Evolutionary conservation across 2,113 vertebrate species (phyloP).

Genomic region (Glareola pratincola): DNA sequence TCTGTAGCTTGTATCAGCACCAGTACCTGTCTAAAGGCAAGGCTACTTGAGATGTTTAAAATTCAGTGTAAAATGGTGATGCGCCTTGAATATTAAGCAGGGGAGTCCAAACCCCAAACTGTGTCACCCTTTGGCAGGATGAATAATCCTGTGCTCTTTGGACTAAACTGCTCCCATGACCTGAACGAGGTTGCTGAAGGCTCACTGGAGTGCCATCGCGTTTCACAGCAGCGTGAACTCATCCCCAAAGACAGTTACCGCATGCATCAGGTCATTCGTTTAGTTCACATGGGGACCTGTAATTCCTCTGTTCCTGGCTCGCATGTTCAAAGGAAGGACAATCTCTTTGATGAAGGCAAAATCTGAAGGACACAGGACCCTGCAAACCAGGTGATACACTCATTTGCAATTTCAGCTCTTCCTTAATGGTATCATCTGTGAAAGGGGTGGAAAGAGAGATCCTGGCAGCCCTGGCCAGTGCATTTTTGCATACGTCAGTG

Average conservation of each 20-base stretch:
- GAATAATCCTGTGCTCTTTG: not conserved
- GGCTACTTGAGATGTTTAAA: rapidly evolving
- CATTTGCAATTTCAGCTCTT: not conserved
- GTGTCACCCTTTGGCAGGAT: not conserved
- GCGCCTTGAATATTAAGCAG: not conserved
- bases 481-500: not conserved
- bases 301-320: not conserved
- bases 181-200: not conserved
- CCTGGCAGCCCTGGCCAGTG: not conserved
- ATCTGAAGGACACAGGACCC: not conserved
- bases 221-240: not conserved
- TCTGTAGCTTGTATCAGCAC: not conserved
- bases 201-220: not conserved
- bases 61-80: not conserved
- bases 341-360: not conserved
- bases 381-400: not conserved
- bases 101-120: not conserved
- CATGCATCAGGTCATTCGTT: not conserved
- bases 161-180: not conserved
- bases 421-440: not conserved
- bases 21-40: not conserved
- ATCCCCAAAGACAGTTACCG: not conserved
- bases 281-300: rapidly evolving
- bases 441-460: not conserved
- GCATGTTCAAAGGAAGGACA: rapidly evolving